Evolutionary conservation across 2,888 invertebrate genomes (phyloP), one percentile per base, ranked within the genome.

Genomic region (Stegophylla sp.): DNA sequence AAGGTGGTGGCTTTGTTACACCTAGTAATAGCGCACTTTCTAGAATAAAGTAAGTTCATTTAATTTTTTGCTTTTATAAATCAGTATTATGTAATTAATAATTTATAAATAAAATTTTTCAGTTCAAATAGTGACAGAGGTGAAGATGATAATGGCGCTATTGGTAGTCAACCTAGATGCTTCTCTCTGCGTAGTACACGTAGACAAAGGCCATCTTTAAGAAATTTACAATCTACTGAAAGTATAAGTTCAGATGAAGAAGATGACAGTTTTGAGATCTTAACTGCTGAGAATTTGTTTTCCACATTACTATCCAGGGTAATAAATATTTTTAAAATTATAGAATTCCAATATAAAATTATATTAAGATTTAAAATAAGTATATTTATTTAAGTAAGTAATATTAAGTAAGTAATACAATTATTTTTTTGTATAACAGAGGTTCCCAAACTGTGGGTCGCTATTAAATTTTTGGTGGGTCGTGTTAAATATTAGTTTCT

Each of bases 271-370:
- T 96, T 96, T 88, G 95, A 96, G 86, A 91, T 95, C 84, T 90
- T 96, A 84, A 95, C 95, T 2, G 95, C 95, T 0, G 96, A 96
- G 88, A 94, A 94, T 86, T 89, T 96, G 75, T 96, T 96, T 88
- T 94, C 95, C 17, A 94, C 94, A 17, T 88, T 95, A 74, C 87
- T 95, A 83, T 93, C 94, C 84, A 89, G 95, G 87, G 95, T 95
- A 87, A 67, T 69, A 23, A 20, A 72, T 1, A 61, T 53, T 26
- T 45, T 28, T 64, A 10, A 1, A 64, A 9, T 63, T 26, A 59
- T 34, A 34, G 7, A 5, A 34, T 34, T 34, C 34, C 7, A 34
- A 7, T 34, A 34, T 34, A 34, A 5, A 5, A 5, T 34, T 34
- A 34, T 34, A 34, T 5, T 34, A 34, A 34, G 7, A 34, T 34